Conservation (phyloP, 2,888 invertebrate species). For the Trachelus tabidus region DNA sequence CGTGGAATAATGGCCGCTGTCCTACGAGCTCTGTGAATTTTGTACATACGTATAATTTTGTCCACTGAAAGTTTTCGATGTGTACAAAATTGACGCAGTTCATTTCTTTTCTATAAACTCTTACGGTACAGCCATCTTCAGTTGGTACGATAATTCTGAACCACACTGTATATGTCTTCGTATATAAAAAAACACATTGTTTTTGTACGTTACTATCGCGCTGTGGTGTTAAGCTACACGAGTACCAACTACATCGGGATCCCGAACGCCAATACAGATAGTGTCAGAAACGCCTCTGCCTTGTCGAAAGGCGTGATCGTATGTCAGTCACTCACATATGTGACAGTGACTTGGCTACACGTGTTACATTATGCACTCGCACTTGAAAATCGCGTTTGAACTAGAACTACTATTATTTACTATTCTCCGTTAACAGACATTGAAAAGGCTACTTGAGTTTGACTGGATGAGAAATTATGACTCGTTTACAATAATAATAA, state of each 20-base stretch:
- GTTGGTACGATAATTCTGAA: too few species aligned
- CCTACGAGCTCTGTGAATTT: not conserved
- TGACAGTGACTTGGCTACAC: slow-evolving; percentile 21
- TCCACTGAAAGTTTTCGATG: not conserved
- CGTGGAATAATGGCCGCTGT: not conserved
- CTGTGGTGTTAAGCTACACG: not conserved
- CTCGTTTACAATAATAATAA: not conserved
- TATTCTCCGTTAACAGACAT: not conserved
- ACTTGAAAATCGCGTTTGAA: slow-evolving; percentile 14
- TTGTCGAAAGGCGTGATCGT: slow-evolving; percentile 26
- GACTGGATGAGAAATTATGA: not conserved
- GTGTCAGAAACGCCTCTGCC: slow-evolving; percentile 8
- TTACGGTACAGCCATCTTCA: too few species aligned
- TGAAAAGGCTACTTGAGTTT: not conserved
- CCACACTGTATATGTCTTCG: not conserved
- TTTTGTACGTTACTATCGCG: not conserved
- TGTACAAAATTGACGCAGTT: too few species aligned
- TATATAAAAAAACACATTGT: not conserved
- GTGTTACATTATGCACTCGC: slow-evolving; percentile 20
- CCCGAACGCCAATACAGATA: not conserved
- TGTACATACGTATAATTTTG: not conserved
- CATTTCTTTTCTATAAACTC: too few species aligned
- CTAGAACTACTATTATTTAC: slow-evolving; percentile 7
- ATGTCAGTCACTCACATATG: slow-evolving; percentile 27
- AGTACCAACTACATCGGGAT: not conserved